These are phyloP conservation scores for Lasioglossum leucozonium DNA, from an alignment of 2,888 invertebrate species.

Conservation along the genomic window DNA sequence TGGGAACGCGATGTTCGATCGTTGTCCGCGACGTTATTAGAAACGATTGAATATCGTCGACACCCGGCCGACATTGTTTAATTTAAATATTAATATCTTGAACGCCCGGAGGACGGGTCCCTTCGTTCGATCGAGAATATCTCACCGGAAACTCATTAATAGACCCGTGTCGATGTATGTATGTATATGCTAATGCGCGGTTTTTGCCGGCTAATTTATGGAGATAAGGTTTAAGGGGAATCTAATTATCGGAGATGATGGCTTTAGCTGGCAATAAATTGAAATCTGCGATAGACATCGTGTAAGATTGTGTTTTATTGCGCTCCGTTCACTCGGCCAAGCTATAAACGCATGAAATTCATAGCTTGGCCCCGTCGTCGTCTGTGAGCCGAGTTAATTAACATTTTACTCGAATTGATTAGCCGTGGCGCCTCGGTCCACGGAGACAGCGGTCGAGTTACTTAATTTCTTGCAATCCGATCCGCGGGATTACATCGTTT, in stretches of 20 bases:
- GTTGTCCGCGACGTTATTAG: neutral
- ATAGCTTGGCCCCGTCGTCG: neutral
- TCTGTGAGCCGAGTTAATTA: neutral
- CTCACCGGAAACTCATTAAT: neutral
- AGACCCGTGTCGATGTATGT: constrained; percentile 2
- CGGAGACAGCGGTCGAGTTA: neutral
- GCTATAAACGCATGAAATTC: neutral
- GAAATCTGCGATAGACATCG: constrained; percentile 10
- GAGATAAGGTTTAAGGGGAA: neutral
- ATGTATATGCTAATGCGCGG: neutral
- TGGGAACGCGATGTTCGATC: neutral
- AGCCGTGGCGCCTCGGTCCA: neutral
- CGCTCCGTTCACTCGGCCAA: constrained; percentile 4
- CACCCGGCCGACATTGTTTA: neutral
- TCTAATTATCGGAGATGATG: constrained; percentile 1
- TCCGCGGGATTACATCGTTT: neutral
- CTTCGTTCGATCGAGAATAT: neutral
- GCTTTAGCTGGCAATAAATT: constrained; percentile 1
- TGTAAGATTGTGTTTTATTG: constrained; percentile 4
- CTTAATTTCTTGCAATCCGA: neutral
- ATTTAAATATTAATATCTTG: constrained; percentile 7
- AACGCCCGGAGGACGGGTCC: neutral
- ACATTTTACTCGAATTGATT: constrained; percentile 6
- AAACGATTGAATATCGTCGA: neutral
- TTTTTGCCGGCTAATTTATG: neutral